Percentiles rank a stretch among this genome's conserved stretches.
These are phyloP conservation scores for Scalopus aquaticus DNA, from an alignment of 2,113 vertebrate genomes.

Conservation along the genomic window DNA sequence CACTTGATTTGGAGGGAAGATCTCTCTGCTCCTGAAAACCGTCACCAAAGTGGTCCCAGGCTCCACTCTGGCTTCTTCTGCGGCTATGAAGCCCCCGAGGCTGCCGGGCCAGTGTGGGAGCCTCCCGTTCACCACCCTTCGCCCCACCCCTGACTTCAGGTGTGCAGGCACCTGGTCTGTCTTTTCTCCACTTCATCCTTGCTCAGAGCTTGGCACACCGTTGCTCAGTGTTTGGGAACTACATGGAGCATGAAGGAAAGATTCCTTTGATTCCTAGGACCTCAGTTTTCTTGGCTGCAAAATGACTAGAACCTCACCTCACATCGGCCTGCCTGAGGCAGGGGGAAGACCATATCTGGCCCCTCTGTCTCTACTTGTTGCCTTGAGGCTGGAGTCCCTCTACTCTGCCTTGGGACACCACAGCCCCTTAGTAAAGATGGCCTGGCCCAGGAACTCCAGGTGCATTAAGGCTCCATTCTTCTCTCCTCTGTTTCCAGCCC, in stretches of 20 bases:
- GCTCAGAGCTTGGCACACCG: not conserved
- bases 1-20: not conserved
- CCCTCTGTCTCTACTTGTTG: not conserved
- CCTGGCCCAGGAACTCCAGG: not conserved
- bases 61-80: not conserved
- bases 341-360: not conserved
- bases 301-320: not conserved
- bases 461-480: not conserved
- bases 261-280: not conserved
- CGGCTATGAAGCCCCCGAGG: not conserved
- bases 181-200: not conserved
- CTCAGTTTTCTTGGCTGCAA: not conserved
- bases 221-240: not conserved
- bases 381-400: not conserved
- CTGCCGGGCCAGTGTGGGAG: not conserved
- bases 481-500: not conserved
- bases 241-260: not conserved
- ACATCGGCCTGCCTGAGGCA: not conserved
- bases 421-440: not conserved
- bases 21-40: not conserved
- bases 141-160: accelerated
- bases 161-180: not conserved
- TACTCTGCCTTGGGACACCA: not conserved
- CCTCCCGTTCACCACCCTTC: not conserved
- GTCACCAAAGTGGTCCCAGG: too few species aligned